A percentile compares a stretch with the other conserved stretches of the same genome.
Evolutionary conservation across 2,888 invertebrate species (phyloP).

Genomic region (Drosophila macrothrix): DNA sequence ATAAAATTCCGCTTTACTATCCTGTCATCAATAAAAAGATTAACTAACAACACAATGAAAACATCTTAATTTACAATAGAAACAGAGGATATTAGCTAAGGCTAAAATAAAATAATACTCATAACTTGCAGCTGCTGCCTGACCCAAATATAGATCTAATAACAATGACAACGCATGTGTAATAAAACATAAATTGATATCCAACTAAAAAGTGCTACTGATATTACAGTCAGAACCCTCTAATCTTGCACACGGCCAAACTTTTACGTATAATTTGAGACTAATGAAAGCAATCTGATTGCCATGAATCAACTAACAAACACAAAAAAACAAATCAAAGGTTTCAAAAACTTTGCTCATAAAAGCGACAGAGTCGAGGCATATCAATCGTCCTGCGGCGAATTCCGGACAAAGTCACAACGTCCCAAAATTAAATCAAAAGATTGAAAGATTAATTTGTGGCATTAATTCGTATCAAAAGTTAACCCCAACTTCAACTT

Average conservation of each 20-base stretch:
- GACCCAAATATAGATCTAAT: constrained; percentile 15
- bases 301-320: constrained; percentile 5
- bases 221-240: constrained; percentile 42
- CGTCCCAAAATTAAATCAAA: constrained; percentile 54
- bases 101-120: not conserved
- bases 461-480: constrained; percentile 37
- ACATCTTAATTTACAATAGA: not conserved
- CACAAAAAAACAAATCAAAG: constrained; percentile 34
- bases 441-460: constrained; percentile 32
- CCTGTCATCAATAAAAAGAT: not conserved
- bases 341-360: constrained; percentile 67
- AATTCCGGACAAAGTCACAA: constrained; percentile 31
- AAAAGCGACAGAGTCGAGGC: constrained; percentile 42
- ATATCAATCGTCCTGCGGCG: constrained; percentile 61
- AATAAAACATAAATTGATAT: constrained; percentile 59
- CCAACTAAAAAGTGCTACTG: constrained; percentile 35
- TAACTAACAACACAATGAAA: too few species aligned
- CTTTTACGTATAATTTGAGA: constrained; percentile 55
- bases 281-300: constrained; percentile 71
- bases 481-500: constrained; percentile 69
- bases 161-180: constrained; percentile 23
- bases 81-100: not conserved
- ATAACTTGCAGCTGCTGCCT: constrained; percentile 33
- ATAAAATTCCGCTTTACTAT: not conserved
- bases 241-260: constrained; percentile 46